A percentile compares a stretch with the other conserved stretches of the same genome.
Conservation (phyloP, 2,113 vertebrate genomes). For the Hymenochirus boettgeri region DNA sequence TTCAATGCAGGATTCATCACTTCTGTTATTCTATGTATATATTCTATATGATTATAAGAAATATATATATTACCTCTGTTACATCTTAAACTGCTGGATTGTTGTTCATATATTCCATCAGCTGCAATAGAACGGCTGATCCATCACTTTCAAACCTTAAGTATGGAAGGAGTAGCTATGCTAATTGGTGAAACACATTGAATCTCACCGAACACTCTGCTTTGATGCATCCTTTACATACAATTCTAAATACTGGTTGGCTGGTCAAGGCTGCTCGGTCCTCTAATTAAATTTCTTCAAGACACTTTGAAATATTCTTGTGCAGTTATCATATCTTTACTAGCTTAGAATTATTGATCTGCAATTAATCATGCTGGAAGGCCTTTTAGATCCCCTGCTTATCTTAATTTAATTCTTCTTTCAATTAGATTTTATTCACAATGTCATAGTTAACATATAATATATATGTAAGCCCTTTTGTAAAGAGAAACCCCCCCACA, state of each 20-base stretch:
- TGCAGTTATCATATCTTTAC: constrained; percentile 40
- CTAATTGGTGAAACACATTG: constrained; percentile 36
- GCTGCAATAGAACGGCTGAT: constrained; percentile 28
- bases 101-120: too few species aligned
- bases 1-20: too few species aligned
- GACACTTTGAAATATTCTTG: constrained; percentile 30
- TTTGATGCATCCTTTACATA: constrained; percentile 21
- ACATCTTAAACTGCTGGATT: too few species aligned
- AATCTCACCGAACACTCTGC: constrained; percentile 20
- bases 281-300: constrained; percentile 34
- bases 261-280: constrained; percentile 11
- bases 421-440: constrained; percentile 26
- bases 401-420: constrained; percentile 33
- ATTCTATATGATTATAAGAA: too few species aligned
- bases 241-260: constrained; percentile 15
- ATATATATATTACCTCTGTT: too few species aligned
- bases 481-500: not conserved
- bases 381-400: constrained; percentile 26
- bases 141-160: constrained; percentile 21
- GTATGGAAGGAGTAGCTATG: constrained; percentile 12
- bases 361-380: constrained; percentile 33
- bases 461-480: not conserved
- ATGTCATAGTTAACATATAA: constrained; percentile 19
- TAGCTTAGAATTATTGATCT: constrained; percentile 39
- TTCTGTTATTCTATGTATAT: too few species aligned